Base-by-base conservation (phyloP, 2,888 invertebrate genomes). In the Scaptomyza reducta region DNA sequence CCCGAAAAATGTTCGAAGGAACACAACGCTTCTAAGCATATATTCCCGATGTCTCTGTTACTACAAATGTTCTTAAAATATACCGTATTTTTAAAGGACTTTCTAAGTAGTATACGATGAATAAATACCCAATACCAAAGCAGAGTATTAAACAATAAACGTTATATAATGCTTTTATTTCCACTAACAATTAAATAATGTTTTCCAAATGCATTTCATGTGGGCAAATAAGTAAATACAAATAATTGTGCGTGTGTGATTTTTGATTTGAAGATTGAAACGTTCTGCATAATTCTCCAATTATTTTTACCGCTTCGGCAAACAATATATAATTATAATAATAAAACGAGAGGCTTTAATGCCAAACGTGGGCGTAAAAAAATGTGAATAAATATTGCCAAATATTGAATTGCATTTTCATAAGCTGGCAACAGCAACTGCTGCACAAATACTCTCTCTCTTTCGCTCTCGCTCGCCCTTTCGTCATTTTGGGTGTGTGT, bases 381-480 rank as follows among this genome's bases (percentile, higher is more conserved):
- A 46, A 41, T 53, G 25, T 58, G 54, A 69, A 77, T 76, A 87
- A 84, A 87, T 81, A 82, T 84, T 68, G 61, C 46, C 60, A 69
- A 84, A 87, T 82, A 81, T 73, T 76, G 69, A 84, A 79, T 70
- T 76, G 82, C 77, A 84, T 84, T 82, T 84, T 81, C 74, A 88
- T 87, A 89, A 84, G 78, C 87, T 79, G 77, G 71, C 71, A 73
- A 47, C 54, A 40, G 69, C 64, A 66, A 46, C 47, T 45, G 66
- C 50, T 11, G 51, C 58, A 41, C 16, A 40, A 16, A 31, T 10
- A 10, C 40, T 40, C 16, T 16, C 57, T 63, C 50, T 46, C 68
- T 3, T 16, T 16, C 10, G 13, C 67, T 63, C 42, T 46, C 68
- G 46, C 22, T 22, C 22, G 3, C 22, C 22, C 22, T 22, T 3